These are phyloP conservation scores for Semaprochilodus insignis DNA, from an alignment of 2,797 vertebrate species.

Conservation along the genomic window DNA sequence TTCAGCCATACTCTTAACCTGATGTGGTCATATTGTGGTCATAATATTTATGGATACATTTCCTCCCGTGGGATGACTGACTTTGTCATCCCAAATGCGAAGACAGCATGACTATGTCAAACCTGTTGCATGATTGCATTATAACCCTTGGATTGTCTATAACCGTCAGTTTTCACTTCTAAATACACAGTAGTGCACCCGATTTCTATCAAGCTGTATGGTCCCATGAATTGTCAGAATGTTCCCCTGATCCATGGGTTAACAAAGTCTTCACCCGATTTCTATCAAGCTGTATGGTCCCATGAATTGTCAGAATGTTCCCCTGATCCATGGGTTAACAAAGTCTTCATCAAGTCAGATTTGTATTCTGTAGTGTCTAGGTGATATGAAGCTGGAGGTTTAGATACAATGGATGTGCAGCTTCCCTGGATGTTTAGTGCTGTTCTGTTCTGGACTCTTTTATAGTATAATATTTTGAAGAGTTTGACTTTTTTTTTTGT, in stretches of 20 bases:
- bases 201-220: not conserved
- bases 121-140: not conserved
- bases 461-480: not conserved
- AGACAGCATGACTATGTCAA: slow-evolving; percentile 1
- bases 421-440: not conserved
- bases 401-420: not conserved
- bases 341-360: not conserved
- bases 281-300: not conserved
- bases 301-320: not conserved
- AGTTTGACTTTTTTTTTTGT: too few relatives aligned
- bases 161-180: not conserved
- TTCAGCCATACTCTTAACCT: not conserved
- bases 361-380: not conserved
- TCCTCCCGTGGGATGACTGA: not conserved
- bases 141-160: not conserved
- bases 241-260: not conserved
- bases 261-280: not conserved
- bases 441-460: not conserved
- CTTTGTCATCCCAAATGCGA: not conserved
- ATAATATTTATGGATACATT: not conserved
- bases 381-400: not conserved
- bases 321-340: not conserved
- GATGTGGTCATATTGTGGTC: not conserved
- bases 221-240: not conserved
- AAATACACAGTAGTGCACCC: not conserved